Evolutionary conservation across 2,113 vertebrate species (phyloP), one percentile per base, ranked within the genome.

Genomic region (Gambusia affinis): DNA sequence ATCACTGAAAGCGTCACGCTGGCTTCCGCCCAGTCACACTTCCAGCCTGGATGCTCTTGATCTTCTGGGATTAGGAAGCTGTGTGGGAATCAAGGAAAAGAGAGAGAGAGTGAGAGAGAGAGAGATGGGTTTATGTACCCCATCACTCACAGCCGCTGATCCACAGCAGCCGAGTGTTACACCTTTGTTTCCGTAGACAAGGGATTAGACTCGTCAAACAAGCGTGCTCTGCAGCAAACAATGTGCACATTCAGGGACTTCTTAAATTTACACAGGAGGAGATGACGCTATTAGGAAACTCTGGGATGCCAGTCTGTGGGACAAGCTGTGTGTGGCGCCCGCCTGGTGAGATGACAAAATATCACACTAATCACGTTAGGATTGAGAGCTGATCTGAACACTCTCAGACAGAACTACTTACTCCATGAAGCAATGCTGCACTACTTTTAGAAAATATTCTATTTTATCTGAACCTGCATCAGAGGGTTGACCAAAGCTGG

Each of bases 121-220:
- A 83, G 33, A 73, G 72, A 87, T 73, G 81, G 79, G 73, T 24
- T 85, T 83, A 78, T 71, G 67, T 64, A 71, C 75, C 72, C 73
- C 79, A 69, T 79, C 77, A 74, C 80, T 83, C 80, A 83, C 35
- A 33, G 72, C 65, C n/a, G 31, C 65, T 82, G 75, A 88, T 80
- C 78, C 89, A 68, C 70, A 31, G 76, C 76, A 70, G 79, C 71
- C 19, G 27, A 67, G 29, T 71, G 73, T 85, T 85, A 60, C 82
- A 91, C 86, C 88, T 91, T 90, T 88, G 82, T 86, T 86, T 87
- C 73, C 60, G 77, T n/a, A 81, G 89, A 89, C 85, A 70, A 73
- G 74, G 86, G 83, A 87, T 89, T 86, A 87, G 61, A 81, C 69
- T 69, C 78, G 63, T 91, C 85, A 86, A 74, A 85, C 54, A 22